Base-by-base conservation (phyloP, 2,888 invertebrate species). In the Eubasilissa splendida region DNA sequence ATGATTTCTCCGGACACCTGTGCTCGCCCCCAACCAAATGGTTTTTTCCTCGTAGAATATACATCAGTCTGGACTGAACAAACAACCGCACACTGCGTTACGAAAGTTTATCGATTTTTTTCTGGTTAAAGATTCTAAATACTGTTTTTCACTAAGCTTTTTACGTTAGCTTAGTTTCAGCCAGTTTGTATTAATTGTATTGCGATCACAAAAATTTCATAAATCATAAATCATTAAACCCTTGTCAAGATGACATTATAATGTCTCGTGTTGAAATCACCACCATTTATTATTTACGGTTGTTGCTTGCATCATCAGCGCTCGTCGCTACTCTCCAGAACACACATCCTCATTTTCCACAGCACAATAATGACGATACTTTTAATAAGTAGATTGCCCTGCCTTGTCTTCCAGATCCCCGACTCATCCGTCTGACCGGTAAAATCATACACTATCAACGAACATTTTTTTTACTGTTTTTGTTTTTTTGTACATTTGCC, bases 1-100 rank as follows among this genome's bases (percentile, higher is more conserved):
- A 53, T 76, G 75, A 70, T 83, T 75, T 54, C 56, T 50, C 65
- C 80, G 83, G 78, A 83, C 83, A 83, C 83, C 83, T 83, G 83
- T 82, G 83, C 60, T 59, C 80, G 70, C 50, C 65, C 12, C 68
- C 11, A 56, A 53, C 65, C 53, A 63, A 22, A 52, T 50, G n/a
- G 59, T 70, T 70, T 42, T 50, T 79, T 73, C 70, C 63, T 56
- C 63, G n/a, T 60, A 14, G 60, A n/a, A 11, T 22, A 14, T n/a
- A 22, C 22, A 60, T 60, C 60, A 22, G 60, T 60, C 22, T 22
- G 60, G n/a, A 12, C 60, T 60, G 60, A 60, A 60, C 22, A 60
- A 60, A 60, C 22, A 60, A n/a, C 60, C 12, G 14, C n/a, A n/a
- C 56, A 56, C 59, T 8, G 60, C n/a, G 3, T n/a, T n/a, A 14